Percentiles rank a stretch among this genome's conserved stretches.
phyloP scores from a whole-genome alignment of 2,888 invertebrate species.

The Drosophila mulleri region DNA sequence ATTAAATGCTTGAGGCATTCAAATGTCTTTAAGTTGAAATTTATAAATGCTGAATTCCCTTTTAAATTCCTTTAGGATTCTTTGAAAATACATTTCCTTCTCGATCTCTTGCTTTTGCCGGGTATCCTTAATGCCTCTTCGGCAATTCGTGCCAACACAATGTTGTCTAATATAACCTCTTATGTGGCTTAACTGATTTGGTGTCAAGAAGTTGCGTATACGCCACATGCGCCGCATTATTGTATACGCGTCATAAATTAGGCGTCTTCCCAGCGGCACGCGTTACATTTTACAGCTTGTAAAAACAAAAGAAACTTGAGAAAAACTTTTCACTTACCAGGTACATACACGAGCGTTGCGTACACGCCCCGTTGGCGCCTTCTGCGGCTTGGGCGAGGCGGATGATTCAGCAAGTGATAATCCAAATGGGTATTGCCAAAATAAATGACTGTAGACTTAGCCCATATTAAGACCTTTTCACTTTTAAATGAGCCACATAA shows the following conservation, averaged over 20 bases:
- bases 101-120: background rate
- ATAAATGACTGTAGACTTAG: conserved; percentile 41
- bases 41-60: background rate
- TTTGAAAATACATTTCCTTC: conserved; percentile 3
- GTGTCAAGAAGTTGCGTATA: conserved; percentile 41
- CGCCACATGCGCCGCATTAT: conserved; percentile 42
- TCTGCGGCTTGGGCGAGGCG: background rate
- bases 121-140: conserved; percentile 1
- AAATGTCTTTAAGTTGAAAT: background rate
- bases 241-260: conserved; percentile 40
- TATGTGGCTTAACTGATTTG: conserved; percentile 24
- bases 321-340: conserved; percentile 33
- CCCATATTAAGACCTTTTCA: conserved; percentile 41
- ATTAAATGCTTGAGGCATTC: conserved; percentile 19
- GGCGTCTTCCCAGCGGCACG: conserved; percentile 37
- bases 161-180: conserved; percentile 10
- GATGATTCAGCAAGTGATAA: conserved; percentile 26
- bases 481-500: conserved; percentile 53
- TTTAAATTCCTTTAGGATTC: conserved; percentile 7
- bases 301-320: conserved; percentile 12
- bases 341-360: conserved; percentile 17
- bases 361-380: conserved; percentile 10
- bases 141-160: conserved; percentile 23
- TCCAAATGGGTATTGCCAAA: conserved; percentile 30
- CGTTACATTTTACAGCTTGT: conserved; percentile 36